phyloP scores from a whole-genome alignment of 2,888 invertebrate species.

The Tinea trinotella region DNA sequence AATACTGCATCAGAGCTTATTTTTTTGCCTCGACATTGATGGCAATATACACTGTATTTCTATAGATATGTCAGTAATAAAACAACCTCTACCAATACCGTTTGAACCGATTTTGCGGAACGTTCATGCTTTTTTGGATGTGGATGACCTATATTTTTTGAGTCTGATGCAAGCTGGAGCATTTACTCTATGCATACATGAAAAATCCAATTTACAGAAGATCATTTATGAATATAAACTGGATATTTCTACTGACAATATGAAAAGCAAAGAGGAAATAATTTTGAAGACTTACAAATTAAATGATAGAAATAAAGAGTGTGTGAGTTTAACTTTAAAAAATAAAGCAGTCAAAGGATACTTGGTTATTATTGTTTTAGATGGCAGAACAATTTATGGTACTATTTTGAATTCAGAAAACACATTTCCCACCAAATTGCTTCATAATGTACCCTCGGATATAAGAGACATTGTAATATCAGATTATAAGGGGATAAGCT shows the following conservation, averaged over 20 bases:
- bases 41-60: constrained; percentile 40
- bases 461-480: constrained; percentile 39
- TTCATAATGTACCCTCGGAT: constrained; percentile 44
- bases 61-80: too few relatives aligned
- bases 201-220: neutral
- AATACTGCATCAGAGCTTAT: constrained; percentile 35
- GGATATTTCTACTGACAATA: neutral
- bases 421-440: constrained; percentile 16
- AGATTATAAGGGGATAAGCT: constrained; percentile 26
- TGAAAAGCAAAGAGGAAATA: neutral
- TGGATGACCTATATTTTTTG: neutral
- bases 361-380: constrained; percentile 35
- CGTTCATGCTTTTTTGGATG: constrained; percentile 27
- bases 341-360: constrained; percentile 22
- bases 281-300: neutral
- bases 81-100: too few relatives aligned
- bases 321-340: neutral
- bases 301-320: neutral
- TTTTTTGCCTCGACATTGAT: constrained; percentile 41
- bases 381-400: constrained; percentile 35
- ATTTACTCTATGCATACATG: neutral
- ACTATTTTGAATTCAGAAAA: constrained; percentile 32
- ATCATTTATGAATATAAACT: neutral
- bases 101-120: constrained; percentile 34
- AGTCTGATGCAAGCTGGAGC: neutral